Evolutionary conservation across 2,888 invertebrate species (phyloP).

Genomic region (Choreutis nemorana): DNA sequence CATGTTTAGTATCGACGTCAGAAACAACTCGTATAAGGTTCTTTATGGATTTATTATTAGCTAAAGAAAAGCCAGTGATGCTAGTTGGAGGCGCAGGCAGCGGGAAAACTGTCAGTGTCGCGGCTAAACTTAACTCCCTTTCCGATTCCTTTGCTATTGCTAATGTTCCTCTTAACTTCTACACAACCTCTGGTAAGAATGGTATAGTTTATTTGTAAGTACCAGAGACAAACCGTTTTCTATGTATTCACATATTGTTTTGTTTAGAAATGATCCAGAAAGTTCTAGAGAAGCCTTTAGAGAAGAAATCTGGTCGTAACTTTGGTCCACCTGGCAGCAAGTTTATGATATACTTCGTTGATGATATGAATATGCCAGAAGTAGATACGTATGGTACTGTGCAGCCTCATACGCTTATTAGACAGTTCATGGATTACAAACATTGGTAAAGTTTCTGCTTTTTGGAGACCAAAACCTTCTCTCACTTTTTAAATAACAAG

Average conservation of each 20-base stretch:
- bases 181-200: constrained; percentile 82
- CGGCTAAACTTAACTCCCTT: constrained; percentile 79
- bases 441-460: constrained; percentile 74
- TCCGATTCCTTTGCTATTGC: constrained; percentile 82
- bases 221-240: too few species aligned
- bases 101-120: constrained; percentile 92
- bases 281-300: constrained; percentile 88
- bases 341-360: constrained; percentile 91
- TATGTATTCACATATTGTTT: neutral
- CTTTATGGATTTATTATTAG: constrained; percentile 86
- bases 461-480: neutral
- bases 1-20: constrained; percentile 84
- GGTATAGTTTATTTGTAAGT: neutral
- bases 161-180: constrained; percentile 94
- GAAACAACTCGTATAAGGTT: constrained; percentile 89
- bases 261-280: constrained; percentile 82
- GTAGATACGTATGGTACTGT: constrained; percentile 95
- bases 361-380: constrained; percentile 98
- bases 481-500: too few species aligned
- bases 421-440: constrained; percentile 92
- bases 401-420: constrained; percentile 91
- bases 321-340: constrained; percentile 95
- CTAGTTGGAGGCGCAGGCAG: constrained; percentile 89
- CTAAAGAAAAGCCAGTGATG: constrained; percentile 85
- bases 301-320: constrained; percentile 94